These are phyloP conservation scores for Saxicola maurus DNA, from an alignment of 2,797 vertebrate genomes.

Conservation along the genomic window DNA sequence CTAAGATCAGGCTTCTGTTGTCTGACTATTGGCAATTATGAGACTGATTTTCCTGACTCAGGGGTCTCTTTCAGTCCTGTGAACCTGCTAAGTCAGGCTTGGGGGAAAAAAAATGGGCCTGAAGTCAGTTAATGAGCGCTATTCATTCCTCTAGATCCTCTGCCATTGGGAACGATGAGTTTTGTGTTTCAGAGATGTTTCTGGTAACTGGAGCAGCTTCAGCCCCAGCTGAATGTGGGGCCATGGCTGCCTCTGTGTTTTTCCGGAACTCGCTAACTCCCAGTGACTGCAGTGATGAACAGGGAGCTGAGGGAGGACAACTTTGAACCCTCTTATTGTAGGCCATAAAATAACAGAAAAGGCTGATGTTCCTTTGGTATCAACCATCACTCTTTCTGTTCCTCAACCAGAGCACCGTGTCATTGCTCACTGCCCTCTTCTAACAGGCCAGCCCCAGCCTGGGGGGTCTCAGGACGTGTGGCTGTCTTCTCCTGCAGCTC, in stretches of 20 bases:
- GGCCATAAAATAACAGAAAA: not conserved
- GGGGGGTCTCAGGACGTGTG: fast-evolving
- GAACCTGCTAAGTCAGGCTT: conserved; percentile 47
- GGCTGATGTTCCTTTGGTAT: not conserved
- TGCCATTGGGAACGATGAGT: not conserved
- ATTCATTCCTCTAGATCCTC: conserved; percentile 23
- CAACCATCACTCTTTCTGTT: not conserved
- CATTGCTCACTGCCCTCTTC: not conserved
- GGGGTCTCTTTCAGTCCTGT: conserved; percentile 36
- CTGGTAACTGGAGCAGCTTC: not conserved
- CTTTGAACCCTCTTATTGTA: not conserved
- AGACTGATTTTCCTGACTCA: conserved; percentile 48
- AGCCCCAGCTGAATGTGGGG: not conserved
- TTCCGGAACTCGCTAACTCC: not conserved
- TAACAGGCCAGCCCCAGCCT: fast-evolving
- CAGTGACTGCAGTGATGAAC: not conserved
- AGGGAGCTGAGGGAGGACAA: not conserved
- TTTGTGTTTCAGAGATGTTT: conserved; percentile 27
- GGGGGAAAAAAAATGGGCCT: not conserved
- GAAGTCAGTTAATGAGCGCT: conserved; percentile 36
- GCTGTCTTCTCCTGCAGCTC: not conserved
- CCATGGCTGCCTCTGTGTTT: not conserved
- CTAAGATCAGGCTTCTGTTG: conserved; percentile 17
- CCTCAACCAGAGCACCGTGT: fast-evolving
- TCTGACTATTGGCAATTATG: not conserved